A percentile compares a stretch with the other conserved stretches of the same genome.
Evolutionary conservation across 2,113 vertebrate species (phyloP).

Genomic region (Puffinus mauretanicus): DNA sequence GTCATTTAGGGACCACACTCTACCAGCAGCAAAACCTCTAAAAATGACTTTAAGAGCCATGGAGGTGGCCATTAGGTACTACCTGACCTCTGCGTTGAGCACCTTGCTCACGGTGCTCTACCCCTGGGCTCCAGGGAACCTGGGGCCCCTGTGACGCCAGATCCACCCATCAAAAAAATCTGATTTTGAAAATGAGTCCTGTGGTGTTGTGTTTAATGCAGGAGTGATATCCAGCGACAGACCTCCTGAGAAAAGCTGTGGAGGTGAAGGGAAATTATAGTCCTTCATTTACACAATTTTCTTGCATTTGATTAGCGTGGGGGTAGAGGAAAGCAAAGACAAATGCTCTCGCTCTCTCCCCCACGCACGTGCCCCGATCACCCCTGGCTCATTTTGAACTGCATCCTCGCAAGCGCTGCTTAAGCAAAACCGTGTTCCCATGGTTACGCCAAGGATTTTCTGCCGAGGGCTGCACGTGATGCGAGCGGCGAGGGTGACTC

Average conservation of each 20-base stretch:
- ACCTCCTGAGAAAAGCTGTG: neutral
- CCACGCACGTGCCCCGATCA: neutral
- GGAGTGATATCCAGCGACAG: neutral
- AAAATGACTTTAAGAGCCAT: neutral
- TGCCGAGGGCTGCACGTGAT: conserved; percentile 32
- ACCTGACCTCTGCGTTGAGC: neutral
- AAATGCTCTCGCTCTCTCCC: neutral
- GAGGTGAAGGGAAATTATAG: neutral
- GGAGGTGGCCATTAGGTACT: neutral
- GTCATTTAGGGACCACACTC: neutral
- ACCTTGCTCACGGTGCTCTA: neutral
- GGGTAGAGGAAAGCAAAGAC: neutral
- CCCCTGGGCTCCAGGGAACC: neutral
- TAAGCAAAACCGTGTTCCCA: conserved; percentile 62
- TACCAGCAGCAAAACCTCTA: neutral
- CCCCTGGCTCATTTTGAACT: conserved; percentile 3
- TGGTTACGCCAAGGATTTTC: conserved; percentile 71
- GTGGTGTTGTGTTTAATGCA: neutral
- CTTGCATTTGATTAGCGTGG: neutral
- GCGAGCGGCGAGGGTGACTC: conserved; percentile 46
- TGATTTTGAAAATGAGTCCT: neutral
- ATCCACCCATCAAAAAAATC: neutral
- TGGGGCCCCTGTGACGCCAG: accelerated
- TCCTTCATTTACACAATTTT: neutral
- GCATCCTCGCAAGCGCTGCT: conserved; percentile 26